Evolutionary conservation across 2,888 invertebrate genomes (phyloP).

Genomic region (Pseudococcus viburni): DNA sequence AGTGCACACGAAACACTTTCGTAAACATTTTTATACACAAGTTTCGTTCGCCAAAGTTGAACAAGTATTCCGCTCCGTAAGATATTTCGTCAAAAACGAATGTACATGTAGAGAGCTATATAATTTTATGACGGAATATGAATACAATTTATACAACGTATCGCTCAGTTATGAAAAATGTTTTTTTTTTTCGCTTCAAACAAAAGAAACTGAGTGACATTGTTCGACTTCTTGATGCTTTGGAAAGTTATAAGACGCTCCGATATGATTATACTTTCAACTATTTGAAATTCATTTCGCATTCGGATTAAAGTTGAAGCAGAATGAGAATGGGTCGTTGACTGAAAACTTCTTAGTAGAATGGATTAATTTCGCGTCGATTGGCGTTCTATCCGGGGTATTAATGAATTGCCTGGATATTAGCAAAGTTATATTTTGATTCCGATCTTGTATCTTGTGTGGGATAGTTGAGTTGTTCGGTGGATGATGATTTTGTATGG

Average conservation of each 20-base stretch:
- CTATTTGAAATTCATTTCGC: constrained; percentile 7
- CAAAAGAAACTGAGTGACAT: not conserved
- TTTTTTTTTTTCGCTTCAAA: constrained; percentile 2
- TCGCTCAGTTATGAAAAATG: constrained; percentile 14
- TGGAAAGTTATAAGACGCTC: constrained; percentile 1
- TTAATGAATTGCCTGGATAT: not conserved
- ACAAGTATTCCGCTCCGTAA: constrained; percentile 14
- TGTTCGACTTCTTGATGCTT: constrained; percentile 6
- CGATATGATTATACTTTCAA: not conserved
- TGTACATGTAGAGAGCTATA: not conserved
- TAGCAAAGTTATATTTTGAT: not conserved
- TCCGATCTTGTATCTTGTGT: not conserved
- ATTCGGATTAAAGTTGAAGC: not conserved
- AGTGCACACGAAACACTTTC: not conserved
- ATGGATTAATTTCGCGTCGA: not conserved
- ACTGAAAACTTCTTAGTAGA: constrained; percentile 1
- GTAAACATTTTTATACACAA: not conserved
- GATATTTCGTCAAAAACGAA: constrained; percentile 2
- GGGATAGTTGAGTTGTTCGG: not conserved
- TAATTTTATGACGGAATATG: constrained; percentile 4
- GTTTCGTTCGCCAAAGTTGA: constrained; percentile 11
- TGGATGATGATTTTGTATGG: too few relatives aligned
- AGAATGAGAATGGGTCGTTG: not conserved
- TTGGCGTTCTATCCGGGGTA: not conserved
- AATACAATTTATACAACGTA: not conserved